These are phyloP conservation scores for Rhinatrema bivittatum DNA, from an alignment of 2,797 vertebrate genomes.

Conservation along the genomic window DNA sequence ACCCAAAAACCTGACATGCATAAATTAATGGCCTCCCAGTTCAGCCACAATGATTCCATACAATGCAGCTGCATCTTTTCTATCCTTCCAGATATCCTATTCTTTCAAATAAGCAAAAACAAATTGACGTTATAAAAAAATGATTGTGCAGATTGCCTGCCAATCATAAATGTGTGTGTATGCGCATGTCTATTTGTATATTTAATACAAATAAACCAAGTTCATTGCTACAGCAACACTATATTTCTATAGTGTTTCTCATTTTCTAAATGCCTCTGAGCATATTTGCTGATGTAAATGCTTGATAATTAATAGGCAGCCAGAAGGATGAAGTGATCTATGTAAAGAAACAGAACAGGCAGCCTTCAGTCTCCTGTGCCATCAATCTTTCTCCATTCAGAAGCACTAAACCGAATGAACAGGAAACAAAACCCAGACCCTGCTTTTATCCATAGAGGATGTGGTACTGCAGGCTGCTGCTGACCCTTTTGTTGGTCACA, in stretches of 20 bases:
- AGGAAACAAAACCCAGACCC: background rate
- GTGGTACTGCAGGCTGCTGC: background rate
- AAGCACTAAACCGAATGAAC: background rate
- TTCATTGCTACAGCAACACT: background rate
- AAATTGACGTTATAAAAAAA: too few species aligned
- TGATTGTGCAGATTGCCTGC: too few species aligned
- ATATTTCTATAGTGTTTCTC: background rate
- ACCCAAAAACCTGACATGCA: too few species aligned
- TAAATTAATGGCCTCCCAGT: too few species aligned
- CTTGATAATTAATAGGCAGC: slow-evolving; percentile 1
- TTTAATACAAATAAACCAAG: background rate
- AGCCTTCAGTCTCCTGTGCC: slow-evolving; percentile 3
- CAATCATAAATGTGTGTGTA: fast-evolving
- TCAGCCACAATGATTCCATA: too few species aligned
- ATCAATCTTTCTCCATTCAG: background rate
- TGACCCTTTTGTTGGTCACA: slow-evolving; percentile 1
- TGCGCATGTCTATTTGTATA: background rate
- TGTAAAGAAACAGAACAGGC: background rate
- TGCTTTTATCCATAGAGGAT: background rate
- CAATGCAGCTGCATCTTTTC: too few species aligned
- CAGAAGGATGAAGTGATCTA: background rate
- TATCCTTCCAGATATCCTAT: too few species aligned
- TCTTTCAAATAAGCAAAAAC: too few species aligned
- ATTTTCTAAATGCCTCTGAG: slow-evolving; percentile 22
- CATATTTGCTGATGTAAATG: slow-evolving; percentile 20